A percentile compares a stretch with the other conserved stretches of the same genome.
These are phyloP conservation scores for Scarus forsteni DNA, from an alignment of 2,797 vertebrate genomes.

Conservation along the genomic window DNA sequence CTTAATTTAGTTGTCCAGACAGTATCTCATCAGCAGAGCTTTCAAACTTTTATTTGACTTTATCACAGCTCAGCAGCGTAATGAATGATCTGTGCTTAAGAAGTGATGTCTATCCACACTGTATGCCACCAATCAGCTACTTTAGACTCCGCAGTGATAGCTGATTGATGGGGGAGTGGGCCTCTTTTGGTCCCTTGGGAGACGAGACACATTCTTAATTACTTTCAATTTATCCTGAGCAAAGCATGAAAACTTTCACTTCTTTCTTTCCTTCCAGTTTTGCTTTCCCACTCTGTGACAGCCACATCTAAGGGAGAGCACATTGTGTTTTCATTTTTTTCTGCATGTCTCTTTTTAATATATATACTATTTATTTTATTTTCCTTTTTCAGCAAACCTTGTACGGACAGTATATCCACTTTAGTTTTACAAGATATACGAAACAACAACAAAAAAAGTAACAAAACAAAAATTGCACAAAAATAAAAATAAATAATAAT, in stretches of 20 bases:
- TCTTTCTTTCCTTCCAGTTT: slow-evolving; percentile 24
- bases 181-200: slow-evolving; percentile 46
- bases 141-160: slow-evolving; percentile 49
- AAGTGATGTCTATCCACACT: slow-evolving; percentile 55
- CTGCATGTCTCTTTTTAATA: too few species aligned
- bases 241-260: slow-evolving; percentile 57
- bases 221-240: slow-evolving; percentile 75
- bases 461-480: too few species aligned
- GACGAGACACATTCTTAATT: slow-evolving; percentile 71
- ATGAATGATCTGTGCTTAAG: slow-evolving; percentile 65
- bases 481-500: too few species aligned
- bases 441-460: too few species aligned
- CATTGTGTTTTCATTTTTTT: too few species aligned
- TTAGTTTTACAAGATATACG: too few species aligned
- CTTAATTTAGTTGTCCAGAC: slow-evolving; percentile 47
- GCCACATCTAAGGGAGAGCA: too few species aligned
- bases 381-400: too few species aligned
- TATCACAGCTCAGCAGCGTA: slow-evolving; percentile 50
- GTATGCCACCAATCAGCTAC: slow-evolving; percentile 21
- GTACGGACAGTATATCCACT: too few species aligned
- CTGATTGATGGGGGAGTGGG: slow-evolving; percentile 57
- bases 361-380: too few species aligned
- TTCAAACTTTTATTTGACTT: slow-evolving; percentile 61
- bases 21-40: slow-evolving; percentile 54
- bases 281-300: not conserved